phyloP scores from a whole-genome alignment of 2,113 vertebrate species.

The Bucco capensis region DNA sequence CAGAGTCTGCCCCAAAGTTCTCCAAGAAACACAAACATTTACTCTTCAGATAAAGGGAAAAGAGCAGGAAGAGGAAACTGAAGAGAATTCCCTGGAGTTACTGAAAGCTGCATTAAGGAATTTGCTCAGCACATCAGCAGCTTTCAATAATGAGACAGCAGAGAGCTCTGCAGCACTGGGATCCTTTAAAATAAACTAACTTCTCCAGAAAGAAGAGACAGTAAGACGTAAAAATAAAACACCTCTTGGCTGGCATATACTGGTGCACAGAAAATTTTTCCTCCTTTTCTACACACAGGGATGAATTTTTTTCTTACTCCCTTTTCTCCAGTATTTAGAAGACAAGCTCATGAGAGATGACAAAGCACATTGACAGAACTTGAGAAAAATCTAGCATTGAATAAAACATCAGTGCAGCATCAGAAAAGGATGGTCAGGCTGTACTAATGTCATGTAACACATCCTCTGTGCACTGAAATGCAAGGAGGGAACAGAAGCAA shows the following conservation, averaged over 20 bases:
- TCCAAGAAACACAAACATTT: constrained; percentile 32
- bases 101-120: neutral
- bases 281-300: neutral
- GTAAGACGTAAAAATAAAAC: constrained; percentile 12
- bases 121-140: neutral
- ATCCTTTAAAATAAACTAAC: neutral
- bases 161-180: neutral
- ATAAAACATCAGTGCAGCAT: neutral
- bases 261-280: neutral
- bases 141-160: constrained; percentile 11
- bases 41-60: constrained; percentile 10
- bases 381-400: neutral
- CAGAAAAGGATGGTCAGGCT: neutral
- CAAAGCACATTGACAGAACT: neutral
- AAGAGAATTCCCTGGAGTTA: neutral
- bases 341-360: neutral
- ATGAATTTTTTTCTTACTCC: neutral
- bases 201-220: neutral
- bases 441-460: neutral
- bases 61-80: neutral
- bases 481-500: neutral
- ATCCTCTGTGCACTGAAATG: neutral
- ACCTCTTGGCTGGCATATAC: neutral
- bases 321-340: neutral
- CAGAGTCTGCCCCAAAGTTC: neutral